phyloP scores from a whole-genome alignment of 2,797 vertebrate genomes.

The Melanotaenia pygmaea region DNA sequence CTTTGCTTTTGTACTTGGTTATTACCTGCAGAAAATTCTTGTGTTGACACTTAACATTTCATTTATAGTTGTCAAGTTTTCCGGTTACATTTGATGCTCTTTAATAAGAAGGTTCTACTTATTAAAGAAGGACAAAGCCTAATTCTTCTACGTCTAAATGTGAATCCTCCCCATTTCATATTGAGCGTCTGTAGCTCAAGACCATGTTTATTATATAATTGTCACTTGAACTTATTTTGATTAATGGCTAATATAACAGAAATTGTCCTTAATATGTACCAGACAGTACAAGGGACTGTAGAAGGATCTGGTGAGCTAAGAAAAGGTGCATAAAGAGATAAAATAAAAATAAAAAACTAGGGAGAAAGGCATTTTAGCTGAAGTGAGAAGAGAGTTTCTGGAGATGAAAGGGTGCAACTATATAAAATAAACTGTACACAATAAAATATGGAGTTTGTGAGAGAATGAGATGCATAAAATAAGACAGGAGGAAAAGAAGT shows the following conservation, averaged over 20 bases:
- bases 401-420: constrained; percentile 1
- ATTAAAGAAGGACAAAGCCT: background rate
- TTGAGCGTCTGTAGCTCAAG: background rate
- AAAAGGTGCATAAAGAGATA: background rate
- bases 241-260: background rate
- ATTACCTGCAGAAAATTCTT: background rate
- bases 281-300: background rate
- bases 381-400: background rate
- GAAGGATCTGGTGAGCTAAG: background rate
- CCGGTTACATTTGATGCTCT: background rate
- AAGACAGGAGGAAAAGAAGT: background rate
- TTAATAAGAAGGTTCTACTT: background rate
- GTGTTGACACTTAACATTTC: background rate
- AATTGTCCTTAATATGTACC: background rate
- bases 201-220: background rate
- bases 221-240: background rate
- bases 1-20: background rate
- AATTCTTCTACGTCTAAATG: background rate
- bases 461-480: constrained; percentile 9
- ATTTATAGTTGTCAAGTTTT: background rate
- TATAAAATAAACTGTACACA: constrained; percentile 22
- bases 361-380: background rate
- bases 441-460: background rate
- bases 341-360: background rate
- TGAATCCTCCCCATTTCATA: background rate